Base-by-base conservation (phyloP, 2,113 vertebrate genomes). In the Lagopus leucura region DNA sequence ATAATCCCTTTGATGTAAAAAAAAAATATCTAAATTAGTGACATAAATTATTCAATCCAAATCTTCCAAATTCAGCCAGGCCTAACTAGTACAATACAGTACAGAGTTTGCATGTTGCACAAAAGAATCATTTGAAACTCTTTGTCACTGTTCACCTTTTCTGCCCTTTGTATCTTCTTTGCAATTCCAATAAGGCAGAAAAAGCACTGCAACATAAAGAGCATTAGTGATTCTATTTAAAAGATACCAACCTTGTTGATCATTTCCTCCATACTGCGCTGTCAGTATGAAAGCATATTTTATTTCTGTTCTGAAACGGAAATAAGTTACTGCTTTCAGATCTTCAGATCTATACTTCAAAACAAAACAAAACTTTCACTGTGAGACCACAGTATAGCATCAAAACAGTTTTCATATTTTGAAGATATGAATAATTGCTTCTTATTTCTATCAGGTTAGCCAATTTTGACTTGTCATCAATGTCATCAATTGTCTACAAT, bases 151-250 rank as follows among this genome's bases (percentile, higher is more conserved):
- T 75, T 94, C 82, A 92, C 85, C 82, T 83, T 61, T 83, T 36
- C 91, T 92, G 79, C 76, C 82, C 43, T 92, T 63, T 82, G 89
- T 72, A 54, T 86, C 76, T 90, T 81, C 65, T 95, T 94, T 94
- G 82, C 79, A 97, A 94, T 96, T 95, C 91, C 76, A 92, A 78
- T 94, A 91, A 83, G 82, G 57, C 52, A 91, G 75, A 52, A 92
- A 80, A 91, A 92, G 73, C 60, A 48, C 50, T 64, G 78, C 75
- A 75, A 90, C 82, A 92, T 47, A 81, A 95, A 94, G 69, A 92
- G 36, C 70, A 78, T 94, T 94, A 94, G 43, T 86, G 70, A 83
- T 86, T 94, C 65, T 95, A 81, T 94, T 94, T 77, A 88, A 95
- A 90, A 91, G 65, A 52, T 94, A 82, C 69, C 89, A 93, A 61